Evolutionary conservation across 2,113 vertebrate species (phyloP), one percentile per base, ranked within the genome.

Genomic region (Leptobrachium ailaonicum): DNA sequence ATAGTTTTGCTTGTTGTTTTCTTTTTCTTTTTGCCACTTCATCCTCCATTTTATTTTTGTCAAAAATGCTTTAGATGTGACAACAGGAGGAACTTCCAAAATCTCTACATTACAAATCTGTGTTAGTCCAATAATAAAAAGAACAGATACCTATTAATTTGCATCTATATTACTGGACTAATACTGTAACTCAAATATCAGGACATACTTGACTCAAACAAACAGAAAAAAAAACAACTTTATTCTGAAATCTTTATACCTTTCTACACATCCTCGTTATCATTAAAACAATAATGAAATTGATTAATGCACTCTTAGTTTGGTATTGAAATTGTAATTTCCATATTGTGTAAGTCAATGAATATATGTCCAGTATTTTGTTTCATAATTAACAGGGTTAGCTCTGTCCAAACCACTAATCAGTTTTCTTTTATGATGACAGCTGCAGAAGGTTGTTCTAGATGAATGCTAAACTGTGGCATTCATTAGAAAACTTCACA

Each of bases 341-440:
- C 92, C 89, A 88, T 90, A 91, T 68, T 66, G 4, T 66, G 40
- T 89, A 90, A 86, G 12, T 88, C 91, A 93, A 91, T 93, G 87
- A 88, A 89, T 87, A 88, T 89, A 90, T 92, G 89, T 90, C 87
- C 80, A 1, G 2, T 85, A 91, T 91, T 93, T 92, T 93, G 91
- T 92, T 92, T 90, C 87, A 90, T 92, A 91, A 93, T 93, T 94
- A 91, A 92, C 85, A 87, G 89, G 91, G 91, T 93, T 91, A 88
- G 88, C 84, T 88, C 83, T 0, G 14, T 88, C 91, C 91, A 93
- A 92, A 92, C 90, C 89, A 91, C 91, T 93, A 93, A 93, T 94
- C 91, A 92, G 90, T 87, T 91, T 90, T 90, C 88, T 89, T 92
- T 91, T 92, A 89, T 87, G 87, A 87, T 88, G 90, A 88, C 93